Evolutionary conservation across 1,140 invertebrate species (phyloP).

Genomic region (Bombyx mori): ASM3026992v2 NC_085114.1:10096001-10096500

Average conservation of each 20-base stretch:
- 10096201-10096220: conserved; percentile 5
- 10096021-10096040: background rate
- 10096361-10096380: background rate
- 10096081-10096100: too few species aligned
- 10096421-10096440: background rate
- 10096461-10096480: too few species aligned
- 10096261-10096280: conserved; percentile 4
- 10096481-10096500: too few species aligned
- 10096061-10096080: conserved; percentile 4
- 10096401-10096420: background rate
- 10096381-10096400: background rate
- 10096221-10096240: conserved; percentile 20
- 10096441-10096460: background rate
- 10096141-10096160: conserved; percentile 2
- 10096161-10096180: background rate
- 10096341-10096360: background rate
- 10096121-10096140: background rate
- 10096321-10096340: background rate
- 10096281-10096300: conserved; percentile 1
- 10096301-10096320: background rate
- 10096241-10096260: conserved; percentile 15
- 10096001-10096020: background rate
- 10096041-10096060: conserved; percentile 1
- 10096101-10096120: background rate
- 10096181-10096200: conserved; percentile 1